phyloP scores from a whole-genome alignment of 2,797 vertebrate species.

The Alosa sapidissima region DNA sequence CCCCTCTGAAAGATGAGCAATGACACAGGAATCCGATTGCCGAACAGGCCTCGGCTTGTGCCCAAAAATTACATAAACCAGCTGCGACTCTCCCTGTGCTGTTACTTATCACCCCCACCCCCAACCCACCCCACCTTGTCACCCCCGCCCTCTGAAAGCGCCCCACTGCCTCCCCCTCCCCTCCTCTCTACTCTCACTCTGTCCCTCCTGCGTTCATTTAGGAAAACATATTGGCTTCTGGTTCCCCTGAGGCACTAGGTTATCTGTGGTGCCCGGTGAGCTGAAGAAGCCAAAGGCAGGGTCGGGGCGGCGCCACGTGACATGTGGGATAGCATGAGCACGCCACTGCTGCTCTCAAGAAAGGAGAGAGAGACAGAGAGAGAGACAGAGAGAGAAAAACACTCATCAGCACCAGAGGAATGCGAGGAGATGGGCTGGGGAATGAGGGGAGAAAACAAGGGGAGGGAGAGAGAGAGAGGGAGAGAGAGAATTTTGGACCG shows the following conservation, averaged over 20 bases:
- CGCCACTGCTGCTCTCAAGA: neutral
- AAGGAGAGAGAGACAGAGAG: neutral
- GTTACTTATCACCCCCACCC: neutral
- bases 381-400: slow-evolving; percentile 6
- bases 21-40: slow-evolving; percentile 60
- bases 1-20: slow-evolving; percentile 68
- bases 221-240: neutral
- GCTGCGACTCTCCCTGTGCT: slow-evolving; percentile 38
- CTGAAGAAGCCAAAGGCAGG: neutral
- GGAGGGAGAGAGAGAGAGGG: slow-evolving; percentile 11
- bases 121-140: neutral
- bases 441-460: neutral
- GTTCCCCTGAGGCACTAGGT: neutral
- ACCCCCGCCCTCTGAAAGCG: neutral
- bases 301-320: neutral
- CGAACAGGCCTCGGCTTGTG: slow-evolving; percentile 53
- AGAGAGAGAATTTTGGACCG: neutral
- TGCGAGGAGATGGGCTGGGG: neutral
- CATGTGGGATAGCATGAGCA: neutral
- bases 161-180: neutral
- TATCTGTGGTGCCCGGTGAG: neutral
- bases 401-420: slow-evolving; percentile 17
- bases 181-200: neutral
- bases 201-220: neutral
- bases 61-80: slow-evolving; percentile 67